A percentile compares a stretch with the other conserved stretches of the same genome.
phyloP scores from a whole-genome alignment of 92 coral and sea anemone species.

The Muricea muricata region DNA sequence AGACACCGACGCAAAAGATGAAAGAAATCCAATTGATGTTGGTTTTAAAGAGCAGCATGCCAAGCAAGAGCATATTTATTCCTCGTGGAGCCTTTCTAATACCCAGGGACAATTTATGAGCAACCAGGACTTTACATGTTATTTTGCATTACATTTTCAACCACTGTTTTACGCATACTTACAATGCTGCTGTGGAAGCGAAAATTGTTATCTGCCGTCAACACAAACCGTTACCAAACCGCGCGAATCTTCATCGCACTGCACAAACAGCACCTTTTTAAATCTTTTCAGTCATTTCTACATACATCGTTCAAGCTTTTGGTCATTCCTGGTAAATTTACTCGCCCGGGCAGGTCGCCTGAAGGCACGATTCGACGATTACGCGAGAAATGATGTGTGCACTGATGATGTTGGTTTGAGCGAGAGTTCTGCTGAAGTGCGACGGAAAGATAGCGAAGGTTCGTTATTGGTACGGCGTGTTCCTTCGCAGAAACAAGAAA shows the following conservation, averaged over 20 bases:
- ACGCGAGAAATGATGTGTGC: neutral
- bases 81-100: neutral
- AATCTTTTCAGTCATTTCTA: slow-evolving; percentile 2
- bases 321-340: neutral
- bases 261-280: neutral
- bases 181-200: neutral
- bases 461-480: neutral
- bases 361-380: neutral
- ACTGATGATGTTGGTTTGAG: neutral
- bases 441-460: neutral
- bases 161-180: neutral
- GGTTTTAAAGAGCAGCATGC: slow-evolving; percentile 7
- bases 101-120: neutral
- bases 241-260: neutral
- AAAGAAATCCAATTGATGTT: neutral
- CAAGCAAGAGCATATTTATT: neutral
- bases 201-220: neutral
- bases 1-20: neutral
- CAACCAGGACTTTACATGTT: neutral
- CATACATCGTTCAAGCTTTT: slow-evolving; percentile 16
- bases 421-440: neutral
- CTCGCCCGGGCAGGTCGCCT: slow-evolving; percentile 20
- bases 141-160: neutral
- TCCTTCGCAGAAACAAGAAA: neutral
- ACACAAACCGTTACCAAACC: neutral